phyloP scores from a whole-genome alignment of 2,113 vertebrate genomes.

The Brachyhypopomus gauderio region DNA sequence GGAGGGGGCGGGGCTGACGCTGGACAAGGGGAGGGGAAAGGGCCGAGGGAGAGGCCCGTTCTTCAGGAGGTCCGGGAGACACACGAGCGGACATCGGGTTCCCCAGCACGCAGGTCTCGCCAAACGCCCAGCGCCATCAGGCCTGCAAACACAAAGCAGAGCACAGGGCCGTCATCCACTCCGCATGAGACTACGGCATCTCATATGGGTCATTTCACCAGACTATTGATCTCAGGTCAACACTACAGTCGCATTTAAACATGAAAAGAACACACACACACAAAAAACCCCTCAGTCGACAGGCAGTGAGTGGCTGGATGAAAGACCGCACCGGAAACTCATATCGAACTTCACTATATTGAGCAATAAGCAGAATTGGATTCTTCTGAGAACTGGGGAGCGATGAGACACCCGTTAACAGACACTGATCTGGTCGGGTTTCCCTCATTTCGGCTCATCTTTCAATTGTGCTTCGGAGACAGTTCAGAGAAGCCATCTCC shows the following conservation, averaged over 20 bases:
- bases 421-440: conserved; percentile 23
- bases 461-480: not conserved
- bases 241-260: not conserved
- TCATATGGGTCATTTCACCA: not conserved
- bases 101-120: conserved; percentile 65
- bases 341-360: conserved; percentile 40
- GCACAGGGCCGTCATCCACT: not conserved
- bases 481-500: conserved; percentile 24
- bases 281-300: not conserved
- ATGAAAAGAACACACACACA: not conserved
- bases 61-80: conserved; percentile 65
- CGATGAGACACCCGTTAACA: conserved; percentile 16
- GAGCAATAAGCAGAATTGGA: conserved; percentile 45
- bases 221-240: not conserved
- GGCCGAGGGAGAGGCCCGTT: conserved; percentile 47
- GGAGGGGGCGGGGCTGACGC: conserved; percentile 46
- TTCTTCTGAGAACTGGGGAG: not conserved
- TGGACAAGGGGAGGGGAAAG: conserved; percentile 34
- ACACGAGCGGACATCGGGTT: conserved; percentile 62
- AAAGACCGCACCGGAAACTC: not conserved
- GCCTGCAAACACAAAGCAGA: conserved; percentile 62
- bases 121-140: conserved; percentile 73
- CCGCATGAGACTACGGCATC: not conserved
- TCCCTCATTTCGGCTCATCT: conserved; percentile 30
- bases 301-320: not conserved